A percentile compares a stretch with the other conserved stretches of the same genome.
Conservation (phyloP, 2,888 invertebrate genomes). For the Helicoverpa assulta region DNA sequence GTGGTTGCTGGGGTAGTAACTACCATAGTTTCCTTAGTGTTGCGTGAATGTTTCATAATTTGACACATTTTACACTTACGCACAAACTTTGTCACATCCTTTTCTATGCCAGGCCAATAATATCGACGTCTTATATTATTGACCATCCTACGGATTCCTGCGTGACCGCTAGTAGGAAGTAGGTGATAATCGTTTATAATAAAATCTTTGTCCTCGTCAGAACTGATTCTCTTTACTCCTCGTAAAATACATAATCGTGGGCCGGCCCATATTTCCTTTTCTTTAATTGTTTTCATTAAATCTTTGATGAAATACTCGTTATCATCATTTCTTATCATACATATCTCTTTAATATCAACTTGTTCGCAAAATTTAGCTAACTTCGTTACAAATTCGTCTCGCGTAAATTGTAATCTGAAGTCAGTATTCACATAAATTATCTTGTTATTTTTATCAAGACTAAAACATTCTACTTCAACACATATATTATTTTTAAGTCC, state of each 20-base stretch:
- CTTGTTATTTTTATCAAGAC: constrained; percentile 11
- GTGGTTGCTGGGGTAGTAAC: constrained; percentile 41
- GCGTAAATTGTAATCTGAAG: constrained; percentile 45
- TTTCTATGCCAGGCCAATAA: constrained; percentile 33
- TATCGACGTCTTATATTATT: constrained; percentile 48
- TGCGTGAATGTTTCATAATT: constrained; percentile 15
- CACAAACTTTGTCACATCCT: constrained; percentile 45
- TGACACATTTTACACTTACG: constrained; percentile 49
- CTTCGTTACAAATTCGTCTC: constrained; percentile 51
- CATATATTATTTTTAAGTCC: constrained; percentile 10
- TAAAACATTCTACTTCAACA: constrained; percentile 7
- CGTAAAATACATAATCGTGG: constrained; percentile 52
- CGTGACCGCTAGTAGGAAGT: constrained; percentile 56
- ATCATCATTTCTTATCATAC: constrained; percentile 33
- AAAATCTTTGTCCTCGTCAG: constrained; percentile 40
- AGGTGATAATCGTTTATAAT: constrained; percentile 58
- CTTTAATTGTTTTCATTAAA: constrained; percentile 40
- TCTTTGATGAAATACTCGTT: constrained; percentile 43
- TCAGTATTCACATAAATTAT: constrained; percentile 50
- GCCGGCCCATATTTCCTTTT: constrained; percentile 40
- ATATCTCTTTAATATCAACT: constrained; percentile 28
- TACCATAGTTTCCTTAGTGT: constrained; percentile 44
- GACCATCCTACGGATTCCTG: constrained; percentile 44
- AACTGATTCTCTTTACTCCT: constrained; percentile 42
- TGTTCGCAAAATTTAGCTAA: constrained; percentile 45